Evolutionary conservation across 2,797 vertebrate species (phyloP), one percentile per base, ranked within the genome.

Genomic region (Hyperoplus lanceolatus): DNA sequence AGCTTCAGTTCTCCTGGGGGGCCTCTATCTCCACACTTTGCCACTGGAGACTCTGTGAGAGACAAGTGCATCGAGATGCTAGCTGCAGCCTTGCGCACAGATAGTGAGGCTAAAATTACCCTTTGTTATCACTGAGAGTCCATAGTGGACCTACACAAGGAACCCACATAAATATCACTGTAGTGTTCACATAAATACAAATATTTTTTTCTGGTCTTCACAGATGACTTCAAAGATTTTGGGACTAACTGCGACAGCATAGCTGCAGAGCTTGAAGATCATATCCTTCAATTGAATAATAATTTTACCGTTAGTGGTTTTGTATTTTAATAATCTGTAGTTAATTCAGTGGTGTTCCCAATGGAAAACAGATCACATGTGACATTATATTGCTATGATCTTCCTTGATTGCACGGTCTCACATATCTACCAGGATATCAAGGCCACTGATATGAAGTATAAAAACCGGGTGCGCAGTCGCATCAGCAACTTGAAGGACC

Each of bases 51-150:
- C 82, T 95, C 97, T 0, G 78, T 99, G 86, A 93, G 98, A 82
- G 97, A 99, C 94, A 99, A 99, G 85, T 99, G 98, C 92, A 95
- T 99, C 0, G 97, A 97, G 94, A 96, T 99, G 98, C 89, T 99
- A 80, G 87, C 96, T 0, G 96, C 96, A 0, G 97, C 97, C 3
- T 94, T 99, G 83, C 96, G 95, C 77, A 95, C 96, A 53, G 97
- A 97, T 0, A 96, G 98, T 99, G 92, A 94, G 95, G 0, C 70
- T 42, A 0, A 54, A 10, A 51, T 9, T 41, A 13, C 16, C 51
- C 46, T n/a, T 59, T 21, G 43, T 51, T 49, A 46, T 55, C 55
- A 41, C 48, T 54, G 4, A 75, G 42, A 63, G 51, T 16, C 42
- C 10, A 45, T 0, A 14, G 53, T 53, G 6, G 3, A 43, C n/a